A percentile compares a stretch with the other conserved stretches of the same genome.
These are phyloP conservation scores for Epinephelus coioides DNA, from an alignment of 2,797 vertebrate species.

Conservation along the genomic window DNA sequence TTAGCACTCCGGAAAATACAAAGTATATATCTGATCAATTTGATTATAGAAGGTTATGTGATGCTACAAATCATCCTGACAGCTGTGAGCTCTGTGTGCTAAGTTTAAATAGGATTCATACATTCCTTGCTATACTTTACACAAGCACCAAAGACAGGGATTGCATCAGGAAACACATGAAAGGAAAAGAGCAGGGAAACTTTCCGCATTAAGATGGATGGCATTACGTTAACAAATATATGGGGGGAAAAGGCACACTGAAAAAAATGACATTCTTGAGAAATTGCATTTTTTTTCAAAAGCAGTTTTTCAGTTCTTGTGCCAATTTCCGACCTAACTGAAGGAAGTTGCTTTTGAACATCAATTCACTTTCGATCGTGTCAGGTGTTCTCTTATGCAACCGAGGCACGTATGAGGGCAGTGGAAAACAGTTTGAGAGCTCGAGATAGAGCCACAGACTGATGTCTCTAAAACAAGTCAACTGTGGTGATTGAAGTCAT, in stretches of 20 bases:
- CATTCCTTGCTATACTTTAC: not conserved
- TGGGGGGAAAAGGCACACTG: not conserved
- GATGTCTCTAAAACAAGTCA: slow-evolving; percentile 62
- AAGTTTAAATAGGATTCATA: slow-evolving; percentile 25
- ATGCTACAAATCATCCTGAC: slow-evolving; percentile 53
- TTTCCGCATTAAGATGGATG: slow-evolving; percentile 12
- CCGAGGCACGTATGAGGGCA: slow-evolving; percentile 38
- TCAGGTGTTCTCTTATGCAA: slow-evolving; percentile 39
- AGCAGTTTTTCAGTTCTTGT: slow-evolving; percentile 18
- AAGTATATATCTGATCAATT: slow-evolving; percentile 22
- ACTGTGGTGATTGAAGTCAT: slow-evolving; percentile 68
- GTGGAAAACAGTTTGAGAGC: slow-evolving; percentile 36
- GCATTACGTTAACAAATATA: not conserved
- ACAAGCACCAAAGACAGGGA: not conserved
- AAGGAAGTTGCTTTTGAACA: slow-evolving; percentile 27
- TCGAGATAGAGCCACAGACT: slow-evolving; percentile 35
- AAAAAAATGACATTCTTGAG: slow-evolving; percentile 10
- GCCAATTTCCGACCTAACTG: slow-evolving; percentile 13
- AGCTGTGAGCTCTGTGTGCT: slow-evolving; percentile 22
- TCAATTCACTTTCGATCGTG: slow-evolving; percentile 38
- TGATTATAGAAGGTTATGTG: slow-evolving; percentile 15
- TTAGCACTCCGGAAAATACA: not conserved
- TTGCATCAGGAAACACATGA: not conserved
- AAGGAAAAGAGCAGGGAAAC: not conserved
- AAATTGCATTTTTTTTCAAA: slow-evolving; percentile 5